Evolutionary conservation across 2,888 invertebrate genomes (phyloP).

Genomic region (Abrostola triplasia): DNA sequence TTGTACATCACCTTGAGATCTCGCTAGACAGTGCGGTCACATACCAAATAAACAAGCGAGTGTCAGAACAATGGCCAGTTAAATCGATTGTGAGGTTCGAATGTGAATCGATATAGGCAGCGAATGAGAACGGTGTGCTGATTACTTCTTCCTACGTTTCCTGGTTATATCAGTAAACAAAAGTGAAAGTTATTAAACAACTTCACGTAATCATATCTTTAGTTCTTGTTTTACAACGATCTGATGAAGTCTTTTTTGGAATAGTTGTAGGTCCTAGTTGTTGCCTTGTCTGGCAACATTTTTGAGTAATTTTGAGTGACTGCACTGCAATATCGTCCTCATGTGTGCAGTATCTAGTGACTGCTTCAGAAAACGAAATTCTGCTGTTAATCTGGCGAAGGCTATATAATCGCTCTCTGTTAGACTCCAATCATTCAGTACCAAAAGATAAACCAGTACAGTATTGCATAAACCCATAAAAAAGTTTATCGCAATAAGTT

Average conservation of each 20-base stretch:
- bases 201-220: not conserved
- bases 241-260: not conserved
- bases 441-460: too few relatives aligned
- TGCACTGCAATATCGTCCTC: too few relatives aligned
- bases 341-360: too few relatives aligned
- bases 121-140: conserved; percentile 18
- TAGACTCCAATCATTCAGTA: too few relatives aligned
- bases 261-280: too few relatives aligned
- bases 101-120: conserved; percentile 33
- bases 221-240: not conserved
- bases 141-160: conserved; percentile 3
- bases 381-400: too few relatives aligned
- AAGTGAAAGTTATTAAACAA: conserved; percentile 29
- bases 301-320: too few relatives aligned
- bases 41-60: conserved; percentile 12
- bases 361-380: too few relatives aligned
- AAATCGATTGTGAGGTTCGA: conserved; percentile 33
- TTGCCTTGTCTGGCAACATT: too few relatives aligned
- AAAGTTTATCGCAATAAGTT: too few relatives aligned
- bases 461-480: too few relatives aligned
- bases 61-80: conserved; percentile 50
- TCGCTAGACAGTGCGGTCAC: conserved; percentile 8
- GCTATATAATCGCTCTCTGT: too few relatives aligned
- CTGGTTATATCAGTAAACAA: conserved; percentile 8
- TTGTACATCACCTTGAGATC: conserved; percentile 7